Evolutionary conservation across 2,888 invertebrate species (phyloP).

Genomic region (Odontothrips loti): DNA sequence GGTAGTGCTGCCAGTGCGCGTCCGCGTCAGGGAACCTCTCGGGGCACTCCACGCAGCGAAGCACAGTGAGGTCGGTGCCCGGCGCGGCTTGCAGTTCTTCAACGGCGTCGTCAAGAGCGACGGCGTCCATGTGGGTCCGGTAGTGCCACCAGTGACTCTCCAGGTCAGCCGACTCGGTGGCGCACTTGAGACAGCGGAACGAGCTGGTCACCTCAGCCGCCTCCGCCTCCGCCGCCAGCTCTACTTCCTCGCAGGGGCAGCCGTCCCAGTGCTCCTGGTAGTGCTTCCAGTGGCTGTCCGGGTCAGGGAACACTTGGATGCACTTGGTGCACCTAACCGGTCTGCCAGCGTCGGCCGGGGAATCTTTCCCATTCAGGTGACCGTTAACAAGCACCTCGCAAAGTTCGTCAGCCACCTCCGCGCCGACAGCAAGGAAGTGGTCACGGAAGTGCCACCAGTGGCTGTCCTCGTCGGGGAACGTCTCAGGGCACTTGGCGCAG

Average conservation of each 20-base stretch:
- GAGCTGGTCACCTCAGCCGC: not conserved
- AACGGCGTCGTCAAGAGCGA: not conserved
- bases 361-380: not conserved
- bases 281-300: not conserved
- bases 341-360: not conserved
- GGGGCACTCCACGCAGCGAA: not conserved
- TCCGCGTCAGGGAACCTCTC: not conserved
- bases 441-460: slow-evolving; percentile 2
- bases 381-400: not conserved
- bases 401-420: not conserved
- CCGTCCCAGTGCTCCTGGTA: not conserved
- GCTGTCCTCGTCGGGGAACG: not conserved
- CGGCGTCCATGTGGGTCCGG: not conserved
- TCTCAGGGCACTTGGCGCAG: not conserved
- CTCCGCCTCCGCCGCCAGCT: not conserved
- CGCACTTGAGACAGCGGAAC: not conserved
- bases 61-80: not conserved
- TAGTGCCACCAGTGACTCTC: not conserved
- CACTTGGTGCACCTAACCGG: not conserved
- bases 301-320: not conserved
- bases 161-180: not conserved
- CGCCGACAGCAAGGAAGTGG: not conserved
- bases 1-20: not conserved
- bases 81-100: not conserved
- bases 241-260: not conserved